Conservation (phyloP, 2,113 vertebrate genomes). For the Typhlomys cinereus region DNA sequence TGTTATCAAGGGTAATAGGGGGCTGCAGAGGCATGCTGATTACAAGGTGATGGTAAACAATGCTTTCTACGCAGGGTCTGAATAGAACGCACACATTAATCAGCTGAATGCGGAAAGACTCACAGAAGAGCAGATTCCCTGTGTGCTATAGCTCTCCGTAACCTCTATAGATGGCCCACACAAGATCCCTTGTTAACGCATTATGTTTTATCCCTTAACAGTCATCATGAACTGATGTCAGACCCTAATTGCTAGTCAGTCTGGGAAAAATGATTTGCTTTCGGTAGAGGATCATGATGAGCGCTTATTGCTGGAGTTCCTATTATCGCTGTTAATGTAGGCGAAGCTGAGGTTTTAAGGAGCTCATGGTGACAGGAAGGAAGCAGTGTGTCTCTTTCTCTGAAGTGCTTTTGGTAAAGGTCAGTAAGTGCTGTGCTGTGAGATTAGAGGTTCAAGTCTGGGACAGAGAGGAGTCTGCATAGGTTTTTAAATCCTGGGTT, state of each 20-base stretch:
- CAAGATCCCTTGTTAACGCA: slow-evolving; percentile 33
- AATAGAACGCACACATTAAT: slow-evolving; percentile 86
- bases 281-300: not conserved
- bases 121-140: slow-evolving; percentile 63
- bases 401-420: not conserved
- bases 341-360: not conserved
- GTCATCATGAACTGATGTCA: slow-evolving; percentile 70
- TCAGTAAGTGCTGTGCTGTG: not conserved
- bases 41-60: slow-evolving; percentile 91
- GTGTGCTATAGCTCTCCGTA: slow-evolving; percentile 72
- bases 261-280: slow-evolving; percentile 9
- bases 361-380: not conserved
- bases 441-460: not conserved
- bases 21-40: slow-evolving; percentile 91
- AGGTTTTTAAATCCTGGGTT: not conserved
- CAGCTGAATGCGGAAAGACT: slow-evolving; percentile 85
- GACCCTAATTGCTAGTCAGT: slow-evolving; percentile 69
- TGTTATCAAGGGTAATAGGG: slow-evolving; percentile 90
- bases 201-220: not conserved
- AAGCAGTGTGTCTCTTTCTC: not conserved
- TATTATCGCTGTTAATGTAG: not conserved
- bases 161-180: slow-evolving; percentile 79
- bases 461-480: not conserved
- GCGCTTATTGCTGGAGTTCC: not conserved
- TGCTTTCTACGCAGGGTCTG: slow-evolving; percentile 82